Evolutionary conservation across 2,797 vertebrate species (phyloP).

Genomic region (Echiichthys vipera): DNA sequence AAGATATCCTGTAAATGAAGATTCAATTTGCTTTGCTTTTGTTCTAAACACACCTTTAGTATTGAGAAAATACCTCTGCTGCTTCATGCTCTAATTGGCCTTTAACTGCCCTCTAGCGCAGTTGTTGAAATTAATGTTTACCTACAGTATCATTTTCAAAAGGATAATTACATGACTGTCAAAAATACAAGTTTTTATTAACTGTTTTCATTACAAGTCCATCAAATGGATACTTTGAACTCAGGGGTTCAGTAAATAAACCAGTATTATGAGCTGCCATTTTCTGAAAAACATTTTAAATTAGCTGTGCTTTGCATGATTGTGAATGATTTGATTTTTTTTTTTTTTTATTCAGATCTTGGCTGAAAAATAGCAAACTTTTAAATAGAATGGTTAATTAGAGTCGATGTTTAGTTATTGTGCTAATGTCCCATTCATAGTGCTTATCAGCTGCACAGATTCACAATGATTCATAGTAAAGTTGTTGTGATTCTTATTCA

Average conservation of each 20-base stretch:
- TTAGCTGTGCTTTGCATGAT: neutral
- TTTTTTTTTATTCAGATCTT: too few species aligned
- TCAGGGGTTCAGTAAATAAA: neutral
- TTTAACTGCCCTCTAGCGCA: neutral
- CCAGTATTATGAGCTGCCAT: neutral
- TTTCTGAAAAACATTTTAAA: conserved; percentile 1
- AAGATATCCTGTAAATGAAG: too few species aligned
- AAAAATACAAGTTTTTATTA: neutral
- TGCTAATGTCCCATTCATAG: neutral
- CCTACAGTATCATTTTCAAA: neutral
- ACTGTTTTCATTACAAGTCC: neutral
- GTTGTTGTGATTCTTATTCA: conserved; percentile 25
- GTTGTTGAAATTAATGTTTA: neutral
- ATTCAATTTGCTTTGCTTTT: neutral
- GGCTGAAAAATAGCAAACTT: neutral
- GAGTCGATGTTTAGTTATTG: neutral
- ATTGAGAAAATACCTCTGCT: neutral
- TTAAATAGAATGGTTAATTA: neutral
- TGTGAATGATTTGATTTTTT: too few species aligned
- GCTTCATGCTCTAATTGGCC: neutral
- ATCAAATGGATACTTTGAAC: neutral
- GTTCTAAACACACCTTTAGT: neutral
- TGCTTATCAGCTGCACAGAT: neutral
- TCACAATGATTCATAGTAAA: neutral
- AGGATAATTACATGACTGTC: neutral